Evolutionary conservation across 2,888 invertebrate genomes (phyloP).

Genomic region (Leucophenga montana): DNA sequence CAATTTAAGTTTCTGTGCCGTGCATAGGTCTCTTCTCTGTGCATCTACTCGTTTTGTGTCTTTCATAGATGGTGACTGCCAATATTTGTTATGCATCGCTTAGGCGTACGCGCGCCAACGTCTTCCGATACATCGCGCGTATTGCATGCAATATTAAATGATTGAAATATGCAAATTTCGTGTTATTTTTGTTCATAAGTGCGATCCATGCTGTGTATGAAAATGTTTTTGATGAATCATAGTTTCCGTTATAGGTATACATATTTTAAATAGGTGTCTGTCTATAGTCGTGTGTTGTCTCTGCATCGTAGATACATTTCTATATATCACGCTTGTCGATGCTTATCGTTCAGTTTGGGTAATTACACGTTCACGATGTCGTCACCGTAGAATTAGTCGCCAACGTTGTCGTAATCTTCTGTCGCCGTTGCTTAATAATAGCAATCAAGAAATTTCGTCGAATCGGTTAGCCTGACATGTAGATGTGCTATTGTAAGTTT

Average conservation of each 20-base stretch:
- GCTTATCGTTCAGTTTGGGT: conserved; percentile 40
- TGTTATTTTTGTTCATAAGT: background rate
- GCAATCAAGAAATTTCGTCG: background rate
- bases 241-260: background rate
- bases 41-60: too few species aligned
- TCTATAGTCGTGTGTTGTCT: too few species aligned
- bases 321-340: conserved; percentile 16
- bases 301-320: background rate
- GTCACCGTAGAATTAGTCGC: background rate
- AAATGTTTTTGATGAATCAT: background rate
- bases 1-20: too few species aligned
- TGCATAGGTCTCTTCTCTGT: too few species aligned
- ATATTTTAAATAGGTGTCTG: too few species aligned
- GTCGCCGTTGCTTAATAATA: background rate
- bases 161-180: background rate
- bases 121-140: background rate
- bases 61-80: too few species aligned
- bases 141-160: background rate
- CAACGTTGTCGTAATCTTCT: background rate
- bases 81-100: too few species aligned
- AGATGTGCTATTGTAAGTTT: background rate
- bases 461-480: background rate
- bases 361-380: conserved; percentile 41
- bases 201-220: background rate
- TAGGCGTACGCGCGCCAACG: too few species aligned